A percentile compares a stretch with the other conserved stretches of the same genome.
phyloP scores from a whole-genome alignment of 2,113 vertebrate species.

The Pseudorectes ferrugineus region DNA sequence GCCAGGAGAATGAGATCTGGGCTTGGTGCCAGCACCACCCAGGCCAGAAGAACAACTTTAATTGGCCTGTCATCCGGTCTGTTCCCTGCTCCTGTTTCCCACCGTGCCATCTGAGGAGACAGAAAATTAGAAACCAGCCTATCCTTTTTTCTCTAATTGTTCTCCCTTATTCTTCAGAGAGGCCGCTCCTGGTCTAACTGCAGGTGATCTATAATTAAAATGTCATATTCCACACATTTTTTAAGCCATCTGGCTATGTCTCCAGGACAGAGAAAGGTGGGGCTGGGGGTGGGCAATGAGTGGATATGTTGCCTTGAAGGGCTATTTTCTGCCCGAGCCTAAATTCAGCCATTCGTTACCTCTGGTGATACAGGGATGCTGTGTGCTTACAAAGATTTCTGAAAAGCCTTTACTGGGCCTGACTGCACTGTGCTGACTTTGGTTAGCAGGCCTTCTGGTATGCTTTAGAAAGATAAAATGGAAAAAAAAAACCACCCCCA shows the following conservation, averaged over 20 bases:
- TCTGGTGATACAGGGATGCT: not conserved
- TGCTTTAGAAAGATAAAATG: conserved; percentile 7
- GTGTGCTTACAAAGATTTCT: not conserved
- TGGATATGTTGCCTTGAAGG: fast-evolving
- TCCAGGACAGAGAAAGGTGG: not conserved
- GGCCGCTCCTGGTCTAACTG: not conserved
- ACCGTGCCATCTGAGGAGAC: not conserved
- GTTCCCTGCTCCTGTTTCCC: not conserved
- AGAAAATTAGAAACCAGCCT: not conserved
- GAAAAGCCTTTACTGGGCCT: not conserved
- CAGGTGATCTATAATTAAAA: not conserved
- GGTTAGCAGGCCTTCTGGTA: not conserved
- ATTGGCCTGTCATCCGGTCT: not conserved
- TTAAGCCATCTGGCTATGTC: not conserved
- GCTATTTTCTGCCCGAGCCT: not conserved
- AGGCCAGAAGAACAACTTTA: not conserved
- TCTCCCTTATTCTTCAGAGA: not conserved
- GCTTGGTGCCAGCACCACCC: not conserved
- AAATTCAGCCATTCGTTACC: not conserved
- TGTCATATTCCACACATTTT: not conserved
- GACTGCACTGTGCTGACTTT: not conserved
- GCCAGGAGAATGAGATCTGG: not conserved
- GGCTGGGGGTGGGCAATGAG: not conserved
- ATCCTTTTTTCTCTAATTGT: not conserved
- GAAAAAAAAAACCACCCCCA: not conserved